phyloP scores from a whole-genome alignment of 2,888 invertebrate species.

The Clitarchus hookeri region DNA sequence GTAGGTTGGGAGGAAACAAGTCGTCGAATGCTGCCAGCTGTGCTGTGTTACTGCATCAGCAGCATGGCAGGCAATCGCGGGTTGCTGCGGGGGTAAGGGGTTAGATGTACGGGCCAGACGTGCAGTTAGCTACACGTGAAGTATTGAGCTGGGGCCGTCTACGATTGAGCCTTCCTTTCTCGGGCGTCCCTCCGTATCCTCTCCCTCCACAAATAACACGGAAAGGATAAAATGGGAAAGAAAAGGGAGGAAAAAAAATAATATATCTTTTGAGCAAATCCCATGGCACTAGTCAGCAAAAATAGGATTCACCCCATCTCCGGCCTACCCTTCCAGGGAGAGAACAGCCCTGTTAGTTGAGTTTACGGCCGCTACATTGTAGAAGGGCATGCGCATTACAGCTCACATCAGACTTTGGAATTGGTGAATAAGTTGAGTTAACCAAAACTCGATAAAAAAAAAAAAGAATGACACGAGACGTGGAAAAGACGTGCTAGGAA shows the following conservation, averaged over 20 bases:
- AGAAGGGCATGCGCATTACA: conserved; percentile 22
- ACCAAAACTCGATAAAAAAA: conserved; percentile 40
- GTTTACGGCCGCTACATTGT: not conserved
- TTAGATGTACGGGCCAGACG: no score
- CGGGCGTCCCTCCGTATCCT: not conserved
- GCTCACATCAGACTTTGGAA: conserved; percentile 23
- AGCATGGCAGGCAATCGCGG: no score
- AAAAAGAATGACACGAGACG: conserved; percentile 25
- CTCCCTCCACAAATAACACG: not conserved
- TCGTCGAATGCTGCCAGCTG: no score
- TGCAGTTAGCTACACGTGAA: not conserved
- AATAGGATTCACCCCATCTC: conserved; percentile 42
- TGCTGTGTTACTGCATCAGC: no score
- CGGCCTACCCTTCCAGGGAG: not conserved
- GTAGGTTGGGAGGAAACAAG: no score
- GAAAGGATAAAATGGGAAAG: conserved; percentile 15
- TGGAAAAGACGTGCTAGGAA: conserved; percentile 28
- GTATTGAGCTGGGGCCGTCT: not conserved
- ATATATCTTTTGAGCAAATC: conserved; percentile 40
- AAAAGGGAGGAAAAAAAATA: conserved; percentile 27
- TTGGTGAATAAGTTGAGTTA: conserved; percentile 39
- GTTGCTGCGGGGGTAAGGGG: no score
- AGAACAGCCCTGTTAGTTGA: conserved; percentile 21
- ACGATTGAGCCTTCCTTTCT: no score
- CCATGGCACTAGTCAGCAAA: conserved; percentile 44